phyloP scores from a whole-genome alignment of 2,113 vertebrate genomes.

The Tetrax tetrax region DNA sequence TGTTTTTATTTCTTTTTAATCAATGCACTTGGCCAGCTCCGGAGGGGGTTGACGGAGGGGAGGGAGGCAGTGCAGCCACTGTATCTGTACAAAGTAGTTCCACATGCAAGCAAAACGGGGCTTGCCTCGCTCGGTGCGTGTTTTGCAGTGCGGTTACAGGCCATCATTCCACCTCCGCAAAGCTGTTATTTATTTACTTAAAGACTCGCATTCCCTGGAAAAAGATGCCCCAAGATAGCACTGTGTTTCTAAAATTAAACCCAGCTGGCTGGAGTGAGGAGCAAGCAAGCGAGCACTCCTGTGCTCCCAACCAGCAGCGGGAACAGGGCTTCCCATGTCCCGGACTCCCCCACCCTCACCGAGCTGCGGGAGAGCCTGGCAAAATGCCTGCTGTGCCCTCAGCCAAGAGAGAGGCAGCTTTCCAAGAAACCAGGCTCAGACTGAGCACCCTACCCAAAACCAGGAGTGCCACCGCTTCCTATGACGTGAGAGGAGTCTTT shows the following conservation, averaged over 20 bases:
- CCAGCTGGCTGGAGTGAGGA: conserved; percentile 33
- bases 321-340: not conserved
- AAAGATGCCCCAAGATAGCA: conserved; percentile 70
- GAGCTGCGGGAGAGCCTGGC: not conserved
- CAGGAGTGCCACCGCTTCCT: not conserved
- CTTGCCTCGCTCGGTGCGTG: not conserved
- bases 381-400: not conserved
- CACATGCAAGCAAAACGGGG: not conserved
- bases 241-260: conserved; percentile 68
- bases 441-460: not conserved
- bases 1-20: conserved; percentile 53
- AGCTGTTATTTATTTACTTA: conserved; percentile 73
- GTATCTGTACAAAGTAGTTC: conserved; percentile 38
- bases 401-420: not conserved
- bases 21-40: not conserved
- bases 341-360: accelerated
- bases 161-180: conserved; percentile 33
- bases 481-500: accelerated
- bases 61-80: not conserved
- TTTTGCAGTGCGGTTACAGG: not conserved
- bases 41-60: not conserved
- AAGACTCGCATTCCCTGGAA: conserved; percentile 65
- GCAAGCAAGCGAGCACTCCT: not conserved
- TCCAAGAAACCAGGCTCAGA: not conserved
- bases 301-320: not conserved